Base-by-base conservation (phyloP, 2,888 invertebrate species). In the Desoria tigrina region DNA sequence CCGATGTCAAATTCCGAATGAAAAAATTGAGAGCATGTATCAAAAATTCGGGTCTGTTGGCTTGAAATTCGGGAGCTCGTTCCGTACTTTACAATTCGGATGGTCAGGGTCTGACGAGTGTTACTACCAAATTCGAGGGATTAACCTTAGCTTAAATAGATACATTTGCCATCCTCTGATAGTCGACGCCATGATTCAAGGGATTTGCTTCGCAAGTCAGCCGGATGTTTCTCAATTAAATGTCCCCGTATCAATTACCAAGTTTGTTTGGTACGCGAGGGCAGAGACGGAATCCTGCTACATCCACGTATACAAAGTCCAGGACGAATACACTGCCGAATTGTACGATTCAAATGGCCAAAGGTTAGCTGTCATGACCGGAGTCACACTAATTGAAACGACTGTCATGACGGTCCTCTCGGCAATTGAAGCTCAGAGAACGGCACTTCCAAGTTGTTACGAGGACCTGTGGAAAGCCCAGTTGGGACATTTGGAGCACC, bases 51-150 rank as follows among this genome's bases (percentile, higher is more conserved):
- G 6, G 2, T 16, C 24, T 9, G 42, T 64, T 51, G 64, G 63
- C n/a, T 18, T 63, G 14, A 14, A 50, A 39, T 63, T 63, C 39
- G 63, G 63, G 14, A 49, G 49, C 9, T 32, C 18, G 18, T 63
- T 63, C 42, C 57, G 50, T 39, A 63, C 32, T 32, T 32, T 32
- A 32, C 32, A 32, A 32, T 7, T 4, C 32, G 32, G 32, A 32
- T 32, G 32, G 32, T 7, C 4, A 11, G 32, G 32, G 32, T 4
- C 11, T 4, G 32, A 11, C 6, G 32, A 32, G 32, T 32, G 32
- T 32, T 32, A 32, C 32, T 32, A 7, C 11, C 6, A 58, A 39
- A 58, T 63, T 42, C 2, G n/a, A 3, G 21, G 9, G 23, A 50
- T 58, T 32, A 11, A 11, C 4, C 32, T 27, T n/a, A 11, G 7